Evolutionary conservation across 2,888 invertebrate genomes (phyloP), one percentile per base, ranked within the genome.

Genomic region (Nemoura dubitans): DNA sequence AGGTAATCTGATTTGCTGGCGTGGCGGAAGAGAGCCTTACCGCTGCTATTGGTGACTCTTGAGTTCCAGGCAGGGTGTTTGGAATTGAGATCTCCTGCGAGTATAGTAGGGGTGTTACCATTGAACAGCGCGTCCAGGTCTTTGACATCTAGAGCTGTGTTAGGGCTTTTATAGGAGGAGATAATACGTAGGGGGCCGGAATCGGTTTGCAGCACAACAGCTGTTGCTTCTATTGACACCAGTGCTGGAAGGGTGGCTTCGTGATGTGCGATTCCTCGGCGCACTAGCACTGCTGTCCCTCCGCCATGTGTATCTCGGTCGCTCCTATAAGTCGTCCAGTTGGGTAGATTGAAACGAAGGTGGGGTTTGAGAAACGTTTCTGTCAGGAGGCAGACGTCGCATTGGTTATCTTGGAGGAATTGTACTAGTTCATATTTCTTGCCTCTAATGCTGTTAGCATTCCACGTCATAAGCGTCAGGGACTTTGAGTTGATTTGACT

Each of bases 281-380:
- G 26, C 5, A 82, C 30, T 5, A 82, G 0, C 1, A 82, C 27
- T 5, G 82, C 82, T 14, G 82, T 82, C 6, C 82, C 82, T n/a
- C 82, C 82, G 3, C 30, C 30, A 6, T 26, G 30, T 3, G 30
- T n/a, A 29, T 5, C n/a, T 3, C 82, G 28, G 14, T 82, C 82
- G 27, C 29, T 82, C 26, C 82, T 26, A 21, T 29, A 82, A 14
- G 29, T 28, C 0, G 26, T 30, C 5, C 16, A 30, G 16, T 28
- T 82, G 3, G n/a, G 36, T 0, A 82, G 5, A 10, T 29, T 29
- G 16, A 82, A 82, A 2, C 5, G 1, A 14, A 29, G 25, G 0
- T 30, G 21, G 29, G 82, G 82, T 30, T 82, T 82, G 6, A 82
- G 36, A 21, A 82, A 82, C 0, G 82, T 29, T 21, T 82, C 82